Percentiles rank a stretch among this genome's conserved stretches.
These are phyloP conservation scores for Hyla sarda DNA, from an alignment of 2,113 vertebrate genomes.

Conservation along the genomic window DNA sequence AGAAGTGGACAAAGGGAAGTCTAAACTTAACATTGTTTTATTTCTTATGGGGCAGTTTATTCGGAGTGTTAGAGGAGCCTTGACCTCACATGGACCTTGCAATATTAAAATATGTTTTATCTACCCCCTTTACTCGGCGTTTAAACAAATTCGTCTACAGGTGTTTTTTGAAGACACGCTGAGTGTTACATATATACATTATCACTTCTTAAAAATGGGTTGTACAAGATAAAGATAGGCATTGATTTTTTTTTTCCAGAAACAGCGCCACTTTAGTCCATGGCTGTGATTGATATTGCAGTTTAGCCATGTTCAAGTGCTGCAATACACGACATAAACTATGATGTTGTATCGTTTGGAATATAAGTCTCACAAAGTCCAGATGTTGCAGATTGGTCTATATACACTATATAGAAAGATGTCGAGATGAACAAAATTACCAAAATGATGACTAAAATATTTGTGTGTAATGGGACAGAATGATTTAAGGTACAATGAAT, in stretches of 20 bases:
- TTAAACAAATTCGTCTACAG: not conserved
- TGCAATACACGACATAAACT: no score
- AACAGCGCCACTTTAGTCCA: not conserved
- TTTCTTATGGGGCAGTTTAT: not conserved
- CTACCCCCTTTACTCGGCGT: not conserved
- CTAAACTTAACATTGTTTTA: constrained; percentile 22
- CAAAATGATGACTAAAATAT: no score
- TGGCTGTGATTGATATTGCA: not conserved
- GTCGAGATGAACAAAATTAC: no score
- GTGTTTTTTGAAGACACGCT: not conserved
- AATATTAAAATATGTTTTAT: not conserved
- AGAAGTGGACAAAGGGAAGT: constrained; percentile 17
- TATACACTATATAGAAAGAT: no score
- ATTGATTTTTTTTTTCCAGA: not conserved
- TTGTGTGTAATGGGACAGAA: no score
- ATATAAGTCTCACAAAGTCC: no score
- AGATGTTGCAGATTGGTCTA: no score
- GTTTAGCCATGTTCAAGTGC: not conserved
- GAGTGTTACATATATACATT: not conserved
- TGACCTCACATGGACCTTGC: not conserved
- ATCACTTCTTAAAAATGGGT: not conserved
- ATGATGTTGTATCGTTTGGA: no score
- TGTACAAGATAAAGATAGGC: not conserved
- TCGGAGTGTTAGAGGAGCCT: not conserved
- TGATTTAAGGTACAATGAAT: no score